Evolutionary conservation across 2,113 vertebrate genomes (phyloP).

Genomic region (Amia ocellicauda): DNA sequence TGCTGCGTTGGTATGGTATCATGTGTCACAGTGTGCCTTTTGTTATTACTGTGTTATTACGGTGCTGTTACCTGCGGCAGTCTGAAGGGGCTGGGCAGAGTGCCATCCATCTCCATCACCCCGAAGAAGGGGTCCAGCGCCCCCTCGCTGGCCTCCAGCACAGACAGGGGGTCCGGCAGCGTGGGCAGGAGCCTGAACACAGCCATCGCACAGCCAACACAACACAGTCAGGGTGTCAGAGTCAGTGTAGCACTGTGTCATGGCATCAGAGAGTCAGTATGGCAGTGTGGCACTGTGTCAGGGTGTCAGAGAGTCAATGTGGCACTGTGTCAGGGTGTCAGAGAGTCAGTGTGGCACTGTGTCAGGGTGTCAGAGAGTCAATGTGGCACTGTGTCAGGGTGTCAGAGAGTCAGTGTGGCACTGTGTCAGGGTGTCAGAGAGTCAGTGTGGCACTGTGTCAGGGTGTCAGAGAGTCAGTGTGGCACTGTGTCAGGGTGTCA

Average conservation of each 20-base stretch:
- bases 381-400: too few relatives aligned
- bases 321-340: conserved; percentile 12
- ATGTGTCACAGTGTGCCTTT: too few relatives aligned
- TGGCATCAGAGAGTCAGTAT: too few relatives aligned
- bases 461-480: too few relatives aligned
- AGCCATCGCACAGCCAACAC: too few relatives aligned
- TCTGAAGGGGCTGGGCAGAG: neutral
- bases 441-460: conserved; percentile 60
- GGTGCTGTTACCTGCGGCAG: too few relatives aligned
- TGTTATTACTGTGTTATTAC: too few relatives aligned
- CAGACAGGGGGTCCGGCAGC: conserved; percentile 55
- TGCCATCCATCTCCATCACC: conserved; percentile 44
- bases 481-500: too few relatives aligned
- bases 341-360: conserved; percentile 55
- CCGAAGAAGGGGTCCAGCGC: conserved; percentile 79
- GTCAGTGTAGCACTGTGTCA: too few relatives aligned
- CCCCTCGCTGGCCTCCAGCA: conserved; percentile 63
- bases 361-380: too few relatives aligned
- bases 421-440: neutral
- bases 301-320: neutral
- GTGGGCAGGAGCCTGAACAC: conserved; percentile 52
- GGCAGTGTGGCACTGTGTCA: too few relatives aligned
- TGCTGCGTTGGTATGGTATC: too few relatives aligned
- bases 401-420: conserved; percentile 14
- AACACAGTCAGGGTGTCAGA: neutral